These are phyloP conservation scores for Atherinomorus stipes DNA, from an alignment of 2,113 vertebrate genomes.

Conservation along the genomic window DNA sequence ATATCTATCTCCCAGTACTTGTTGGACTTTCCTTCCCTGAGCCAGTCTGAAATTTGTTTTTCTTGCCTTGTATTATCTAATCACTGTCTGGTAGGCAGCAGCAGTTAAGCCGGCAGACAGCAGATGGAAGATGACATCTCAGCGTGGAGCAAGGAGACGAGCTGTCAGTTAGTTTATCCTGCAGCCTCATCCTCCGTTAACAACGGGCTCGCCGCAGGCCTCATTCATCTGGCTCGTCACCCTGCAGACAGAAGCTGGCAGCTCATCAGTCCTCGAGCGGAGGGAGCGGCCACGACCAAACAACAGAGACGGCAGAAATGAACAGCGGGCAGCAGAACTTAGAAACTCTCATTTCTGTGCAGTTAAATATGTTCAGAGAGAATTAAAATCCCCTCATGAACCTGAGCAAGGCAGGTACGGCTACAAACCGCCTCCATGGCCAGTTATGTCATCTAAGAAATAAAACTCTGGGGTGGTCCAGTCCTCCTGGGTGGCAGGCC, in stretches of 20 bases:
- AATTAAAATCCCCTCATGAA: too few species aligned
- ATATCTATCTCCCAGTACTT: not conserved
- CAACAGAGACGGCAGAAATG: not conserved
- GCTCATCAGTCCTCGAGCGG: conserved; percentile 15
- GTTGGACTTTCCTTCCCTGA: not conserved
- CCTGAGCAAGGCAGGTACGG: too few species aligned
- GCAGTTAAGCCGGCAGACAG: conserved; percentile 37
- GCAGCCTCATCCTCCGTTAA: conserved; percentile 30
- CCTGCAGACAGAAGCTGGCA: conserved; percentile 44
- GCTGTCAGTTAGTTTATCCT: conserved; percentile 45
- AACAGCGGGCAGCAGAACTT: conserved; percentile 1
- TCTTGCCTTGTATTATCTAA: conserved; percentile 10
- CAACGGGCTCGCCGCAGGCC: conserved; percentile 41
- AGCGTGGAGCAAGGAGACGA: conserved; percentile 26
- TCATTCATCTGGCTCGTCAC: conserved; percentile 36
- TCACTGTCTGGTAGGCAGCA: conserved; percentile 21
- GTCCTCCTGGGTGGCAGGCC: too few species aligned
- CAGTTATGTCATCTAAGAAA: too few species aligned
- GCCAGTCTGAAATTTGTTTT: conserved; percentile 16
- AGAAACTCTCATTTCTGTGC: too few species aligned
- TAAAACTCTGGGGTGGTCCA: too few species aligned
- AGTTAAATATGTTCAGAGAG: too few species aligned
- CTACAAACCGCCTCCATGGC: too few species aligned
- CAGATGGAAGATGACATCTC: conserved; percentile 53
- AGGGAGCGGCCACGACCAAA: conserved; percentile 1